A percentile compares a stretch with the other conserved stretches of the same genome.
Conservation (phyloP, 2,797 vertebrate genomes). For the Bufotes viridis region DNA sequence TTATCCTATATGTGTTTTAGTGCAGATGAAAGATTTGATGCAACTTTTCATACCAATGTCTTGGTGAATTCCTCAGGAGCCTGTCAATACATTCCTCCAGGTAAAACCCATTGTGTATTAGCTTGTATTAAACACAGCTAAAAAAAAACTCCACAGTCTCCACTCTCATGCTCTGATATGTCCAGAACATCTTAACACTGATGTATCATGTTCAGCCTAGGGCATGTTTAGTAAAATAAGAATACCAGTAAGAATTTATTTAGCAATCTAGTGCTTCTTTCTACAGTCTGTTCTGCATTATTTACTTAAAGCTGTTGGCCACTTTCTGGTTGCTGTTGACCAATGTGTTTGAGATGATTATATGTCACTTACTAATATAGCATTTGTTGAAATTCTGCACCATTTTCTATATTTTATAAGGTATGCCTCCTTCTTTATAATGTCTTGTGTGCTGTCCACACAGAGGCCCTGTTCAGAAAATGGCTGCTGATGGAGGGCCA, state of each 20-base stretch:
- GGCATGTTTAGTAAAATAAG: neutral
- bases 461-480: too few species aligned
- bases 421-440: too few species aligned
- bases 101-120: slow-evolving; percentile 68
- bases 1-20: slow-evolving; percentile 67
- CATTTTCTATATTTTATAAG: too few species aligned
- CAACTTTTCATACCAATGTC: slow-evolving; percentile 92
- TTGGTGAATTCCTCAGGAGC: slow-evolving; percentile 85
- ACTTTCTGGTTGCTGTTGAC: too few species aligned
- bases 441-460: too few species aligned
- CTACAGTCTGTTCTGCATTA: neutral
- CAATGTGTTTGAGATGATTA: too few species aligned
- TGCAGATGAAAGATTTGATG: slow-evolving; percentile 91
- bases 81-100: slow-evolving; percentile 92
- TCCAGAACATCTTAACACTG: neutral
- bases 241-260: neutral
- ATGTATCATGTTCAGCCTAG: slow-evolving; percentile 1
- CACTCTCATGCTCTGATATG: neutral
- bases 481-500: too few species aligned
- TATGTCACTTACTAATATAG: too few species aligned
- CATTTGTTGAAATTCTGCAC: too few species aligned
- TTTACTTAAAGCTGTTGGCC: neutral
- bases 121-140: neutral
- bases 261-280: neutral
- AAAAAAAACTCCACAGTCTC: neutral